Conservation (phyloP, 1,140 invertebrate species). For the Brachionus sp. region DNA sequence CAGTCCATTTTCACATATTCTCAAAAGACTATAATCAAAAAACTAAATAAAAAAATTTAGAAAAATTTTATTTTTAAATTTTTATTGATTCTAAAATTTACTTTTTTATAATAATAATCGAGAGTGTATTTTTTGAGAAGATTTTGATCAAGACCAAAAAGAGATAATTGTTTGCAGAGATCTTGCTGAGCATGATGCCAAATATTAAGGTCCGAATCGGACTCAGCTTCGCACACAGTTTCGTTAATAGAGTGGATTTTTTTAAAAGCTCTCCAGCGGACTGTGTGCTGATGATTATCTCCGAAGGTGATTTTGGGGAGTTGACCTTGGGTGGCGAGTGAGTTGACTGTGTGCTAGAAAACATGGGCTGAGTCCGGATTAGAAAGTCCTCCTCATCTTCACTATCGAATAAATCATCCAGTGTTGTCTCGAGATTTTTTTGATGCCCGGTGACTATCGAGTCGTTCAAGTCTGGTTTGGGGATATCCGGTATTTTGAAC, state of each 20-base stretch:
- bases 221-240: neutral
- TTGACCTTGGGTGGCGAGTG: neutral
- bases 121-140: slow-evolving; percentile 27
- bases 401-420: slow-evolving; percentile 8
- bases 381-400: slow-evolving; percentile 38
- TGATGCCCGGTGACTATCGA: neutral
- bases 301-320: neutral
- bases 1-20: neutral
- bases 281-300: slow-evolving; percentile 4
- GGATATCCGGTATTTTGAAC: neutral
- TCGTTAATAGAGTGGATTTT: neutral
- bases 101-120: slow-evolving; percentile 43
- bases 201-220: neutral
- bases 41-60: neutral
- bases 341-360: slow-evolving; percentile 15
- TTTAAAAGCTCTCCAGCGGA: neutral
- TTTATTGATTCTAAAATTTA: no score
- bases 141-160: neutral
- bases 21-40: slow-evolving; percentile 31
- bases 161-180: neutral
- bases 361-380: slow-evolving; percentile 27
- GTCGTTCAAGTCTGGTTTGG: neutral
- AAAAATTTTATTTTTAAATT: neutral
- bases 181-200: slow-evolving; percentile 28
- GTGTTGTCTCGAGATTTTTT: neutral